Evolutionary conservation across 2,888 invertebrate genomes (phyloP).

Genomic region (Scelioninae gen. 1): DNA sequence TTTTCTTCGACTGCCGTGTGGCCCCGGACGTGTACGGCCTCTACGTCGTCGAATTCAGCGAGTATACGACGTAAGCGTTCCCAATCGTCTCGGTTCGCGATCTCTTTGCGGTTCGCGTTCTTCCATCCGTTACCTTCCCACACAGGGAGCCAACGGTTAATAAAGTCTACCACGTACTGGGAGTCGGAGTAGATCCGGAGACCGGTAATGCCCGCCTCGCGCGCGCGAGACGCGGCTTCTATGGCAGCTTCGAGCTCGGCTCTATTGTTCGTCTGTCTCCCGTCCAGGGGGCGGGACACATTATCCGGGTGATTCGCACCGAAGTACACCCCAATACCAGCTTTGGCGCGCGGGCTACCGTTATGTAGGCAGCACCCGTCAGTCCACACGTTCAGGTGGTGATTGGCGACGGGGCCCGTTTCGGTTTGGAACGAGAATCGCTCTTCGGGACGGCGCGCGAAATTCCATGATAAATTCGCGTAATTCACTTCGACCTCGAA

Average conservation of each 20-base stretch:
- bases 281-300: no score
- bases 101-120: constrained; percentile 5
- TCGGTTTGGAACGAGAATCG: background rate
- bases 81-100: constrained; percentile 12
- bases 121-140: constrained; percentile 34
- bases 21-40: background rate
- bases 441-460: background rate
- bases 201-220: background rate
- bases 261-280: background rate
- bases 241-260: background rate
- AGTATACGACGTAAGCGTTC: background rate
- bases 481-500: background rate
- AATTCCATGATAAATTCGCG: background rate
- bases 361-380: background rate
- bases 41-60: background rate
- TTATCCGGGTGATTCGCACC: background rate
- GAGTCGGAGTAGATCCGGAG: constrained; percentile 14
- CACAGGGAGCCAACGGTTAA: background rate
- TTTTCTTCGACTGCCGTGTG: background rate
- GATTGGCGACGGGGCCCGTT: background rate
- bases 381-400: background rate
- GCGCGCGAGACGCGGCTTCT: background rate
- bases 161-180: background rate
- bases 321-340: background rate
- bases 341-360: background rate